phyloP scores from a whole-genome alignment of 2,888 invertebrate genomes.

The Rhogogaster chlorosoma region DNA sequence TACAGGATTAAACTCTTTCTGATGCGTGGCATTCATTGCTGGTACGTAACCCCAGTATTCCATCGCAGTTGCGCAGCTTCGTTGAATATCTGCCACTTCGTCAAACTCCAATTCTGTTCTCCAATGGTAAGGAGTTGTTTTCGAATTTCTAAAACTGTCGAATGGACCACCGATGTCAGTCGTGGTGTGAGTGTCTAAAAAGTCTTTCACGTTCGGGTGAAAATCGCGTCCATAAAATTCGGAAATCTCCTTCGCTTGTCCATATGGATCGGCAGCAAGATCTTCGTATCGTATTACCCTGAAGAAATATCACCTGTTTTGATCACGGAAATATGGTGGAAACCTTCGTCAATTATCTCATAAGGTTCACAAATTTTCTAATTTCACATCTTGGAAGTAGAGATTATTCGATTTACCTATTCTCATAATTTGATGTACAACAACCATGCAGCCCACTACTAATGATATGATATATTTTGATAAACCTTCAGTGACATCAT shows the following conservation, averaged over 20 bases:
- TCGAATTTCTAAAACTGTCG: slow-evolving; percentile 91
- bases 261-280: slow-evolving; percentile 87
- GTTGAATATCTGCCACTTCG: slow-evolving; percentile 86
- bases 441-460: too few relatives aligned
- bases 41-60: slow-evolving; percentile 89
- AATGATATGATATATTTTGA: neutral
- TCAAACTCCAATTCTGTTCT: slow-evolving; percentile 85
- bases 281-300: slow-evolving; percentile 86
- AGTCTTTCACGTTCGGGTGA: slow-evolving; percentile 85
- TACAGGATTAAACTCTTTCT: slow-evolving; percentile 82
- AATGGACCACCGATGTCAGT: slow-evolving; percentile 89
- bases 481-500: neutral
- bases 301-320: neutral
- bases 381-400: neutral
- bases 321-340: too few relatives aligned
- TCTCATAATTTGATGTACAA: neutral
- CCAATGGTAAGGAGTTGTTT: slow-evolving; percentile 93
- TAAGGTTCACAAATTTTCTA: too few relatives aligned
- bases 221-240: slow-evolving; percentile 88
- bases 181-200: slow-evolving; percentile 90
- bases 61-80: slow-evolving; percentile 88
- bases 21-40: slow-evolving; percentile 81
- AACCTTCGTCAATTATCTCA: too few relatives aligned
- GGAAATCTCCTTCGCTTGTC: slow-evolving; percentile 85
- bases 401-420: neutral